Evolutionary conservation across 2,113 vertebrate species (phyloP).

Genomic region (Nyctereutes procyonoides): DNA sequence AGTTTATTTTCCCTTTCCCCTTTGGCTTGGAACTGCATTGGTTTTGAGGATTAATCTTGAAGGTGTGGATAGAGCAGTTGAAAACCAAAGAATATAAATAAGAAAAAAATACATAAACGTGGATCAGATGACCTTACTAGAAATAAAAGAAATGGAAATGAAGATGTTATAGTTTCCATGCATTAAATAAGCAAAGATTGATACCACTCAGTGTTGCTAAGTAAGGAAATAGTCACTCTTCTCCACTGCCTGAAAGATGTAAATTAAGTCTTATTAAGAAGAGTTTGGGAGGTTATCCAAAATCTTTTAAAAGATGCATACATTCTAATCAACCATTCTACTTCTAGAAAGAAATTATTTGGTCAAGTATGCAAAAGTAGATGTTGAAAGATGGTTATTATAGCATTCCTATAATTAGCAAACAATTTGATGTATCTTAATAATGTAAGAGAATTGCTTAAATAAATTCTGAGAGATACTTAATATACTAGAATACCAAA

Average conservation of each 20-base stretch:
- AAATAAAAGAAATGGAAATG: slow-evolving; percentile 25
- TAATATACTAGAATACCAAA: slow-evolving; percentile 41
- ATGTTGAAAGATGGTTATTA: slow-evolving; percentile 33
- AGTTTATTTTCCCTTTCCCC: neutral
- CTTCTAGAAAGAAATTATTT: slow-evolving; percentile 56
- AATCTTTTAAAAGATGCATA: slow-evolving; percentile 50
- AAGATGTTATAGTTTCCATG: slow-evolving; percentile 48
- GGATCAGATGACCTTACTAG: slow-evolving; percentile 19
- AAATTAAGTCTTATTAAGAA: slow-evolving; percentile 36
- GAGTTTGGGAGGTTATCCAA: neutral
- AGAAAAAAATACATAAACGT: slow-evolving; percentile 45
- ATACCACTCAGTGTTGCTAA: slow-evolving; percentile 46
- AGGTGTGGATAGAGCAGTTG: slow-evolving; percentile 22
- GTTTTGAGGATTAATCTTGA: slow-evolving; percentile 52
- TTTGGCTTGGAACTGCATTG: slow-evolving; percentile 35
- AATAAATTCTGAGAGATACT: neutral
- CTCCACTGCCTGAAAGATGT: neutral
- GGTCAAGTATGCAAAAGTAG: neutral
- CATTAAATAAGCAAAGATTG: slow-evolving; percentile 46
- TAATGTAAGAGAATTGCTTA: slow-evolving; percentile 37
- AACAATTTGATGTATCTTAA: slow-evolving; percentile 21
- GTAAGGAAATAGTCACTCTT: neutral
- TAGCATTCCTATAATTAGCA: slow-evolving; percentile 38
- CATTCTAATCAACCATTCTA: slow-evolving; percentile 30
- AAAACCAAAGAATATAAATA: slow-evolving; percentile 53